Percentiles rank a stretch among this genome's conserved stretches.
These are phyloP conservation scores for Metalampra italica DNA, from an alignment of 2,888 invertebrate species.

Conservation along the genomic window DNA sequence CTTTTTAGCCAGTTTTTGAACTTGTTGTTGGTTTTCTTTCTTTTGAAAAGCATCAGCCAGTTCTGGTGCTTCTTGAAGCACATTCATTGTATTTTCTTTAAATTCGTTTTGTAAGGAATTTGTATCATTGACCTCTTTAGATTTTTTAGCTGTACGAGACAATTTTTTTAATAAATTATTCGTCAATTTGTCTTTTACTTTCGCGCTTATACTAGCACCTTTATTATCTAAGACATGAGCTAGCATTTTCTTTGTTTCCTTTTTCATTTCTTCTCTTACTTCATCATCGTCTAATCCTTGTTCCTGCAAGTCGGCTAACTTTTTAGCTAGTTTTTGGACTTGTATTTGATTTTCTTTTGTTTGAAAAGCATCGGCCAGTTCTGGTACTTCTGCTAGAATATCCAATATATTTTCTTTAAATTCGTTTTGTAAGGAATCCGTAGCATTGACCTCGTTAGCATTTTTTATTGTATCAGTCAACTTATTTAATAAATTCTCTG, in stretches of 20 bases:
- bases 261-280: constrained; percentile 5
- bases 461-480: constrained; percentile 1
- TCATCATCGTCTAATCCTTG: constrained; percentile 2
- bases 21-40: constrained; percentile 2
- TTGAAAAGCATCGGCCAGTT: not conserved
- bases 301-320: constrained; percentile 2
- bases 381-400: constrained; percentile 9
- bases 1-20: constrained; percentile 7
- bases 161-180: constrained; percentile 6
- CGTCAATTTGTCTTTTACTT: constrained; percentile 1
- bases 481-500: constrained; percentile 9
- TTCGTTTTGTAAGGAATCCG: not conserved
- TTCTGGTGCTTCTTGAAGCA: constrained; percentile 9
- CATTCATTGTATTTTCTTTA: constrained; percentile 4
- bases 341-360: constrained; percentile 2
- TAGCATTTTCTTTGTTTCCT: constrained; percentile 1
- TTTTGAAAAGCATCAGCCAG: not conserved
- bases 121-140: not conserved
- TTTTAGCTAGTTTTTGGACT: constrained; percentile 6
- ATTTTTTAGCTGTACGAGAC: not conserved
- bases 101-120: not conserved
- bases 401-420: constrained; percentile 5
- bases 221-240: constrained; percentile 1
- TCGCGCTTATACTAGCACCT: not conserved
- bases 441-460: not conserved